These are phyloP conservation scores for Drosophila pegasa DNA, from an alignment of 2,888 invertebrate genomes.

Conservation along the genomic window DNA sequence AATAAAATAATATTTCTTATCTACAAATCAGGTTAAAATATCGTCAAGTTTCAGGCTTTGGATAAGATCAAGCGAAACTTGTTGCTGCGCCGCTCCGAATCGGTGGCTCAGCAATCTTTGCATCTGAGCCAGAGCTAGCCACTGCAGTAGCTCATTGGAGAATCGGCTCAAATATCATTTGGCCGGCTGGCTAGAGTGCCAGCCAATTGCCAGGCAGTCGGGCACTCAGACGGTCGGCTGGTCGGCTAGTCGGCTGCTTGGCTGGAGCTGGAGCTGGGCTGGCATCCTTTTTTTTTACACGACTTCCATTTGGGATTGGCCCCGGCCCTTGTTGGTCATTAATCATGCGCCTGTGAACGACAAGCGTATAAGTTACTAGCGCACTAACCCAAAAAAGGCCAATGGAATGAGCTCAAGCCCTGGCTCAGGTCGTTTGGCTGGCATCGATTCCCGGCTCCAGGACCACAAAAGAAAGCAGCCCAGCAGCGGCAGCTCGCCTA, in stretches of 20 bases:
- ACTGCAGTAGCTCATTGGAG: slow-evolving; percentile 70
- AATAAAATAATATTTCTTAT: slow-evolving; percentile 5
- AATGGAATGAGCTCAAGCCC: slow-evolving; percentile 59
- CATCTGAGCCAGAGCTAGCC: slow-evolving; percentile 43
- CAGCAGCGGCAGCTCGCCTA: slow-evolving; percentile 48
- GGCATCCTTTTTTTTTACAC: slow-evolving; percentile 59
- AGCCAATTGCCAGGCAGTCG: slow-evolving; percentile 58
- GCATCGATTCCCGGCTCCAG: slow-evolving; percentile 17
- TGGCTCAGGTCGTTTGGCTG: slow-evolving; percentile 40
- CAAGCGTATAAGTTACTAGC: slow-evolving; percentile 80
- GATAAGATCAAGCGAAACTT: slow-evolving; percentile 14
- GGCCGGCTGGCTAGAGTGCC: slow-evolving; percentile 41
- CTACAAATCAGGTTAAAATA: slow-evolving; percentile 16
- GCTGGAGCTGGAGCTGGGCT: slow-evolving; percentile 25
- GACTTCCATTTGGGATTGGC: slow-evolving; percentile 66
- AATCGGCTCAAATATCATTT: slow-evolving; percentile 71
- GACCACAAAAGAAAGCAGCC: slow-evolving; percentile 51
- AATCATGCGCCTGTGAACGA: slow-evolving; percentile 82
- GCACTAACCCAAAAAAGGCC: slow-evolving; percentile 79
- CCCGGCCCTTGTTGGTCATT: slow-evolving; percentile 83
- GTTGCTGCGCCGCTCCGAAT: slow-evolving; percentile 33
- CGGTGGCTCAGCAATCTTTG: slow-evolving; percentile 41
- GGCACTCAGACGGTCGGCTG: slow-evolving; percentile 15
- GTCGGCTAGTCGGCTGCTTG: slow-evolving; percentile 8
- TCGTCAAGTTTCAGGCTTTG: slow-evolving; percentile 14